Evolutionary conservation across 1,140 invertebrate species (phyloP), one percentile per base, ranked within the genome.

Genomic region (Thaumetopoea pityocampa): DNA sequence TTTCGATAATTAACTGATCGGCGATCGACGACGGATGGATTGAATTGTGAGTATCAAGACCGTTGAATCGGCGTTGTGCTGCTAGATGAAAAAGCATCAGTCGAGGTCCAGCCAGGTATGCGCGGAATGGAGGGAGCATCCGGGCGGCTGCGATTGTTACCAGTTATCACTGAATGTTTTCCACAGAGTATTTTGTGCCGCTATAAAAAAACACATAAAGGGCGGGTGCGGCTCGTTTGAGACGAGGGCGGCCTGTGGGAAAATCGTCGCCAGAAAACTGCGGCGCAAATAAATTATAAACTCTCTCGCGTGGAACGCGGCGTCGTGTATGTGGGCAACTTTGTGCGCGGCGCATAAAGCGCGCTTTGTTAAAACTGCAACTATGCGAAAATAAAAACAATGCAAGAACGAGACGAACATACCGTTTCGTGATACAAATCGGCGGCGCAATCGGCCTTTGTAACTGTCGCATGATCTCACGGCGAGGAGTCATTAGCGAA

Each of bases 81-180:
- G 62, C 64, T 71, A 74, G 71, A 65, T 80, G 78, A 82, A 82
- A 83, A 83, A 83, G 69, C 59, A 65, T 51, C 55, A 60, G 50
- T 48, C 61, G 65, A 64, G 65, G 65, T 78, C 67, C 73, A 65
- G 60, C 46, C 46, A 51, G 68, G 68, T 63, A 83, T 74, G 72
- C 67, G 57, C 34, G 77, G 77, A 81, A 83, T 83, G 72, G 55
- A 63, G 70, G 58, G 64, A 60, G 72, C 74, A 76, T 81, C 79
- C 77, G 79, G 69, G 63, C 77, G 72, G 74, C 79, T 64, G 67
- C 79, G 79, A 80, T 81, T 83, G 79, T 83, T 79, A 64, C 74
- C 72, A 77, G 79, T 81, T 83, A 83, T 83, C 77, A 79, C 79
- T 81, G 79, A 81, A 83, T 83, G 79, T 79, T 83, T 80, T 83